Evolutionary conservation across 2,113 vertebrate species (phyloP).

Genomic region (Pygoscelis adeliae): DNA sequence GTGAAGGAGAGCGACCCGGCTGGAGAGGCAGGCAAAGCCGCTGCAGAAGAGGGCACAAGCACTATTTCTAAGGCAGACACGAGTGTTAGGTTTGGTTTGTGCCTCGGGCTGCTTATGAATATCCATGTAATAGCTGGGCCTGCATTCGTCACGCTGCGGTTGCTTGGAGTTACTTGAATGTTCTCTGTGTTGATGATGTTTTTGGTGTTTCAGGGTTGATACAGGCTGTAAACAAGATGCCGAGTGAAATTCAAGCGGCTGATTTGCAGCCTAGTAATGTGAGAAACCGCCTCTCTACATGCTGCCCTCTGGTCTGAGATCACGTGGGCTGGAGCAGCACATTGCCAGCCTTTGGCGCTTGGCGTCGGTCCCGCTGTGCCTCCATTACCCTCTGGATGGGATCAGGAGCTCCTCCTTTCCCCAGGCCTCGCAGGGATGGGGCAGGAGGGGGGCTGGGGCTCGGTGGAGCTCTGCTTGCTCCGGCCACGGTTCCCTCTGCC

Average conservation of each 20-base stretch:
- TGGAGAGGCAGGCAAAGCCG: background rate
- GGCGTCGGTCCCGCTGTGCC: rapidly evolving
- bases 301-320: background rate
- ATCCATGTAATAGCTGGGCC: background rate
- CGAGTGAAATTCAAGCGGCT: background rate
- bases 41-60: background rate
- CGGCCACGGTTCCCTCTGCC: background rate
- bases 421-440: background rate
- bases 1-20: background rate
- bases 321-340: too few relatives aligned
- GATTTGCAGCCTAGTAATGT: background rate
- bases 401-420: background rate
- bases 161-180: background rate
- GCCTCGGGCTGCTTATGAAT: background rate
- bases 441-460: background rate
- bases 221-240: background rate
- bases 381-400: background rate
- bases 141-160: rapidly evolving
- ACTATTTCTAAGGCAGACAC: background rate
- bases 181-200: background rate
- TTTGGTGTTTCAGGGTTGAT: background rate
- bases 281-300: background rate
- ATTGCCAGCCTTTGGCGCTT: background rate
- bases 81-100: background rate
- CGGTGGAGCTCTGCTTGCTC: background rate